Evolutionary conservation across 1,140 invertebrate species (phyloP).

Genomic region (Mesaphorura yosii): DNA sequence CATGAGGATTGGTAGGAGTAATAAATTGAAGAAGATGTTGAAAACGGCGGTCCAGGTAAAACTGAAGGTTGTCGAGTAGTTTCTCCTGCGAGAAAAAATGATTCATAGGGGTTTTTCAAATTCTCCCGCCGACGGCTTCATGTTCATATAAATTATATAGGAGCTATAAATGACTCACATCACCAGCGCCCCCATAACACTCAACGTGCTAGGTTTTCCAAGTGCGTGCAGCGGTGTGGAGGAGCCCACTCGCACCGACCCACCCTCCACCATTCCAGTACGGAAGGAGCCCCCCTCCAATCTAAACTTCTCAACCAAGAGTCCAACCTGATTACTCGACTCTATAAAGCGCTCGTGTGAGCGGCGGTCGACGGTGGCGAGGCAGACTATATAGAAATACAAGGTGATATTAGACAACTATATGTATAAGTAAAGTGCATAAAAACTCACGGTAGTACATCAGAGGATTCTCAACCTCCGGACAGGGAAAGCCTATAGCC

Average conservation of each 20-base stretch:
- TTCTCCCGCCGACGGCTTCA: background rate
- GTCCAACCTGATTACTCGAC: slow-evolving; percentile 82
- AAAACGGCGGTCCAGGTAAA: slow-evolving; percentile 58
- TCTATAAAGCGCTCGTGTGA: slow-evolving; percentile 79
- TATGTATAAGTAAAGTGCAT: background rate
- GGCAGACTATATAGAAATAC: slow-evolving; percentile 45
- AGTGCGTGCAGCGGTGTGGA: slow-evolving; percentile 48
- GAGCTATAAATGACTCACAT: slow-evolving; percentile 43
- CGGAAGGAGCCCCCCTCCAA: slow-evolving; percentile 57
- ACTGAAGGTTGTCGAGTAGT: slow-evolving; percentile 61
- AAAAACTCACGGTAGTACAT: slow-evolving; percentile 78
- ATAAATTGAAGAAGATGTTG: slow-evolving; percentile 57
- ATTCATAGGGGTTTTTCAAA: background rate
- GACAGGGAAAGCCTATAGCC: slow-evolving; percentile 82
- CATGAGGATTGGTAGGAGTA: slow-evolving; percentile 63
- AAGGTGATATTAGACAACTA: background rate
- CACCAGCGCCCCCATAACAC: slow-evolving; percentile 60
- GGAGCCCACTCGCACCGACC: slow-evolving; percentile 33
- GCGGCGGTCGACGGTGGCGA: slow-evolving; percentile 79
- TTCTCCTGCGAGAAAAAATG: slow-evolving; percentile 46
- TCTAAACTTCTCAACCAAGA: slow-evolving; percentile 81
- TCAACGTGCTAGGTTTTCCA: slow-evolving; percentile 56
- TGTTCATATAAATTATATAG: background rate
- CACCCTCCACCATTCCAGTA: slow-evolving; percentile 42
- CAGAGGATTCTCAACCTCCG: slow-evolving; percentile 78